These are phyloP conservation scores for Hybognathus amarus DNA, from an alignment of 2,797 vertebrate genomes.

Conservation along the genomic window DNA sequence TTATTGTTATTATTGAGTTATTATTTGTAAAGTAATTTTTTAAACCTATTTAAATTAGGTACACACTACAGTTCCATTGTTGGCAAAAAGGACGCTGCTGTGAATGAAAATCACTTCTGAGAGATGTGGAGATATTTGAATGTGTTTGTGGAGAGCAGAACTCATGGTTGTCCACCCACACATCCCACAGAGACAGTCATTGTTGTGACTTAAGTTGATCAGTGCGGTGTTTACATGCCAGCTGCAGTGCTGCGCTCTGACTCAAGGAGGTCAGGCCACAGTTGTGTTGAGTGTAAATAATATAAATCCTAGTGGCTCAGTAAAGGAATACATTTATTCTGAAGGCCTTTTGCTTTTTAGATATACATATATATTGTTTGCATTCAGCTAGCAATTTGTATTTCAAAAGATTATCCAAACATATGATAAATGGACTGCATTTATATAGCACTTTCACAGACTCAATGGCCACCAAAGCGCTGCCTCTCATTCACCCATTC, in stretches of 20 bases:
- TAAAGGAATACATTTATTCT: background rate
- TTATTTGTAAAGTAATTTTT: background rate
- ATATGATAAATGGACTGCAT: too few relatives aligned
- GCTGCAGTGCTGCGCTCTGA: conserved; percentile 45
- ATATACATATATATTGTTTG: background rate
- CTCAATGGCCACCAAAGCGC: too few relatives aligned
- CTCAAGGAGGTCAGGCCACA: conserved; percentile 43
- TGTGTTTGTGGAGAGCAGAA: conserved; percentile 28
- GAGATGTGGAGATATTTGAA: conserved; percentile 29
- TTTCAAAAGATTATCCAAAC: background rate
- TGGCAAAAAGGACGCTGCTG: background rate
- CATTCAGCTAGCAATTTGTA: background rate
- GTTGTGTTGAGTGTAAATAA: conserved; percentile 46
- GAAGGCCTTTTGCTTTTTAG: background rate
- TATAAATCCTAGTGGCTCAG: conserved; percentile 26
- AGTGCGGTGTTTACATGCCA: conserved; percentile 52
- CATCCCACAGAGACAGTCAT: conserved; percentile 47
- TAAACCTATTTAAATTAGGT: background rate
- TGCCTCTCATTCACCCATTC: too few relatives aligned
- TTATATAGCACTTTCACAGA: too few relatives aligned
- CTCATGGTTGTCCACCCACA: conserved; percentile 45
- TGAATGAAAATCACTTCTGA: conserved; percentile 31
- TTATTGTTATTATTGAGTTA: background rate
- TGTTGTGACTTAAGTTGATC: conserved; percentile 52
- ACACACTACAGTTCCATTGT: background rate